Evolutionary conservation across 2,888 invertebrate genomes (phyloP), one percentile per base, ranked within the genome.

Genomic region (Lydus trimaculatus): DNA sequence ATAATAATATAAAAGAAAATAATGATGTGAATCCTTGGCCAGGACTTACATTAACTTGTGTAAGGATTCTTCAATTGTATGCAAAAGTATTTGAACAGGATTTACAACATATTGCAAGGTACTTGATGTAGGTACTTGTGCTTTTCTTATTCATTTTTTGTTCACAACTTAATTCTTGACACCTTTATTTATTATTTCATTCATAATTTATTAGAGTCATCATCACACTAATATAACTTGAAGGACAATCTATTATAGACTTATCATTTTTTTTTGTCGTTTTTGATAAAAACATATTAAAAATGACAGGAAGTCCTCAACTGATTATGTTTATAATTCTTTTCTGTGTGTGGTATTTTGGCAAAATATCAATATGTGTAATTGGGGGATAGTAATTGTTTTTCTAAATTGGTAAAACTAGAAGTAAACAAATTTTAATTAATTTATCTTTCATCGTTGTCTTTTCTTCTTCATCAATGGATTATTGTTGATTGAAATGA

Each of bases 51-150:
- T 92, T 93, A 85, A 92, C 94, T 75, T 95, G 95, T 84, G 89
- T 95, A 75, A 91, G 93, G 86, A 92, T 95, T 66, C 88, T 95
- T 70, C 93, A 93, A 81, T 88, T 95, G 66, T 95, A 95, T 87
- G 94, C 94, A 87, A 95, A 94, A 85, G 94, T 94, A 78, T 95
- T 95, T 86, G 93, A 93, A 82, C 91, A 92, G 71, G 82, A 82
- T 73, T 71, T 80, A 56, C 69, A 71, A 28, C 72, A 75, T 69
- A 67, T 78, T 62, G 72, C 72, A 61, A 75, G 70, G 74, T 73
- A 75, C 60, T 70, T 74, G 28, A 64, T 66, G 70, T 66, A 71
- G 48, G 69, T 69, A 65, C 4, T 43, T 17, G n/a, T 43, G 17
- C 17, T 43, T 17, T 43, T 43, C 17, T 43, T 17, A 1, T n/a